phyloP scores from a whole-genome alignment of 2,888 invertebrate genomes.

The Sturmia bella region DNA sequence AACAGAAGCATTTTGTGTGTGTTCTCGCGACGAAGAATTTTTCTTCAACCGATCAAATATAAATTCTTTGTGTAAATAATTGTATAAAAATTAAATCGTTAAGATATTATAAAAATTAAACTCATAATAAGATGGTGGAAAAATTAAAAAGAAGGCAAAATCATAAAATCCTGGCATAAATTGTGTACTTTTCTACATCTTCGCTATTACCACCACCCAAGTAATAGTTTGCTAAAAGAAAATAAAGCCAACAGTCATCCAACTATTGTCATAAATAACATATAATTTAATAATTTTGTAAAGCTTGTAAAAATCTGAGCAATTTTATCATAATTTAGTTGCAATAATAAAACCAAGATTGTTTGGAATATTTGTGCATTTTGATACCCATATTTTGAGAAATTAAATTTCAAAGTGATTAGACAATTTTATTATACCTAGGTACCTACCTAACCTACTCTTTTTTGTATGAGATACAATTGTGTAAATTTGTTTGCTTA shows the following conservation, averaged over 20 bases:
- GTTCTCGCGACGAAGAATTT: constrained; percentile 77
- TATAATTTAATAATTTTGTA: constrained; percentile 61
- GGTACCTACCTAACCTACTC: too few species aligned
- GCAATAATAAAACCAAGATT: constrained; percentile 2
- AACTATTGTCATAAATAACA: constrained; percentile 46
- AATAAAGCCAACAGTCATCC: constrained; percentile 22
- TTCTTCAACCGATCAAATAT: constrained; percentile 74
- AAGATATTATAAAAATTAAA: constrained; percentile 73
- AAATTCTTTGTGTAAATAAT: constrained; percentile 80
- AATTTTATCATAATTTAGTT: constrained; percentile 45
- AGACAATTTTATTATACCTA: constrained; percentile 23
- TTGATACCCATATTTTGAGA: not conserved
- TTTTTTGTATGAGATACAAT: constrained; percentile 3
- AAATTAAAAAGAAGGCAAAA: constrained; percentile 28
- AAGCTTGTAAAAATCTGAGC: constrained; percentile 49
- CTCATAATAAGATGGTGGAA: constrained; percentile 52
- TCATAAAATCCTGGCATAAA: constrained; percentile 22
- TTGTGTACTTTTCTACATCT: constrained; percentile 51
- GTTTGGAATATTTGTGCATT: not conserved
- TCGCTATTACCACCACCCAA: constrained; percentile 42
- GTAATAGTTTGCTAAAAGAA: constrained; percentile 26
- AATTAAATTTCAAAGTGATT: constrained; percentile 5
- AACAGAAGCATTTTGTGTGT: constrained; percentile 73
- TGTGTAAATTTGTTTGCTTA: constrained; percentile 35
- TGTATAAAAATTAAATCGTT: constrained; percentile 76